phyloP scores from a whole-genome alignment of 2,888 invertebrate species.

The Morpho achilles region DNA sequence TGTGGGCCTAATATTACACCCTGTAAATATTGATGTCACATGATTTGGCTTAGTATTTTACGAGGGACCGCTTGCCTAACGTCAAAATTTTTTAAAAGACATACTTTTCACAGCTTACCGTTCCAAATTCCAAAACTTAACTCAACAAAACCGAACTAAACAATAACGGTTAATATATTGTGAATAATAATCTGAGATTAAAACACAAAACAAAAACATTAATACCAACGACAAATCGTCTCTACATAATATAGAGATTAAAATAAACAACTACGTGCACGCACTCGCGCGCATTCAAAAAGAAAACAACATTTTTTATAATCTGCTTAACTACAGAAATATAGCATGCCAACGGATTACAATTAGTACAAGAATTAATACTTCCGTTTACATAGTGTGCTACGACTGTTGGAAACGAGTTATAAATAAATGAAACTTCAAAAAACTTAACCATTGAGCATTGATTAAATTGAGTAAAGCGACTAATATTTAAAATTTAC shows the following conservation, averaged over 20 bases:
- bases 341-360: slow-evolving; percentile 7
- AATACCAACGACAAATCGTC: slow-evolving; percentile 6
- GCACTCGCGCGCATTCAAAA: slow-evolving; percentile 8
- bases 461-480: no score
- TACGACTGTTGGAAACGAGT: neutral
- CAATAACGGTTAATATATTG: slow-evolving; percentile 4
- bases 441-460: slow-evolving; percentile 4
- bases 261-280: slow-evolving; percentile 3
- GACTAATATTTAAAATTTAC: no score
- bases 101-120: no score
- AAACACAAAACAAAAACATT: slow-evolving; percentile 11
- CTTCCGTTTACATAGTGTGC: slow-evolving; percentile 16
- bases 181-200: slow-evolving; percentile 9
- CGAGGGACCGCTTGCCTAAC: no score
- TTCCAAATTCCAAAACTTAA: neutral
- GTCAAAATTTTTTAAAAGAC: no score
- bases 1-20: no score
- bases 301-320: slow-evolving; percentile 3
- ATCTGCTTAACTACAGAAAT: slow-evolving; percentile 18
- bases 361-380: slow-evolving; percentile 10
- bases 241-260: slow-evolving; percentile 7
- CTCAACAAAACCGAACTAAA: neutral
- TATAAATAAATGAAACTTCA: neutral
- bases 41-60: no score
- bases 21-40: no score